These are phyloP conservation scores for Argya squamiceps DNA, from an alignment of 2,797 vertebrate genomes.

Conservation along the genomic window DNA sequence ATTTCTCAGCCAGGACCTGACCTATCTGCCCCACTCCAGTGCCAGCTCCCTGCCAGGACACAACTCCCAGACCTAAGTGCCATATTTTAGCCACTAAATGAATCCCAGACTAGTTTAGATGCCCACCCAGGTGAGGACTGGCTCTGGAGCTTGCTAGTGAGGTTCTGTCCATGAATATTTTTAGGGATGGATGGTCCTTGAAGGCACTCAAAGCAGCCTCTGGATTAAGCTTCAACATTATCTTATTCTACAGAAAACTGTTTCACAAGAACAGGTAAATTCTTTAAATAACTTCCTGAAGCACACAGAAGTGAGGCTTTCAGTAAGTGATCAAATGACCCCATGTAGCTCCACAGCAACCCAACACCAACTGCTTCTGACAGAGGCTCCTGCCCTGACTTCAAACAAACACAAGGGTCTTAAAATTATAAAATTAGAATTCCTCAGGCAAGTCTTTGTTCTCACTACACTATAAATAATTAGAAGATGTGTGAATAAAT, in stretches of 20 bases:
- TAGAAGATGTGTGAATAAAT: background rate
- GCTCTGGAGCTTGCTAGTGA: background rate
- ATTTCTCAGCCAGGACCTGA: background rate
- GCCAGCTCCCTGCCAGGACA: background rate
- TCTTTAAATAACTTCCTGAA: background rate
- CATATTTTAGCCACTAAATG: accelerated
- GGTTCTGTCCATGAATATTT: background rate
- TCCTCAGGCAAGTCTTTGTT: background rate
- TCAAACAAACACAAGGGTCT: background rate
- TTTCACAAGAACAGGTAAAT: background rate
- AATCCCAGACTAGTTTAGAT: background rate
- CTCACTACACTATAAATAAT: background rate
- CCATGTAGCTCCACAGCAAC: background rate
- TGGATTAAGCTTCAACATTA: background rate
- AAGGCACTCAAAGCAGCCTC: background rate
- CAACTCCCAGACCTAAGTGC: background rate
- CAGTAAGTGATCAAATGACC: background rate
- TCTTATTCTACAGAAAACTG: background rate
- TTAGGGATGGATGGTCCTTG: background rate
- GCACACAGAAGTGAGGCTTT: background rate
- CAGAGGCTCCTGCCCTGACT: background rate
- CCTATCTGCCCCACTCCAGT: background rate
- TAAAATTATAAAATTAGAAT: background rate
- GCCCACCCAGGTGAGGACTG: background rate
- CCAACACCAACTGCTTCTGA: accelerated